Evolutionary conservation across 2,113 vertebrate genomes (phyloP), one percentile per base, ranked within the genome.

Genomic region (Aythya baeri): DNA sequence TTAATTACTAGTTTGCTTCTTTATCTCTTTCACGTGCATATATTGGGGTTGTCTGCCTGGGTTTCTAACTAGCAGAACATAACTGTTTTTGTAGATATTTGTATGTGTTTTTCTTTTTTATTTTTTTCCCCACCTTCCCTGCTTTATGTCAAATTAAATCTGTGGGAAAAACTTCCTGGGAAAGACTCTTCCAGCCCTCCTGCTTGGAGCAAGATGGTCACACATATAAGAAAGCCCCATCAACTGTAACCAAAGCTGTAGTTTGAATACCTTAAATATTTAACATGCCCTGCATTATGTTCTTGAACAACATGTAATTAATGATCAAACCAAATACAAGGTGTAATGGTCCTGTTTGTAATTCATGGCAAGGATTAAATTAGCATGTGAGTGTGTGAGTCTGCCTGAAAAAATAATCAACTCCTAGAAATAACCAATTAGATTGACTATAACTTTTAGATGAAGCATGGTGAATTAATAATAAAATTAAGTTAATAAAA

Each of bases 401-500:
- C 76, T 50, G 49, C 34, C 61, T 71, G 46, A 62, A 89, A 73
- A 41, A 81, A 88, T 81, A 81, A 72, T 31, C 22, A 79, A 92
- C 14, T n/a, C 34, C 63, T 62, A 79, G 43, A 32, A 72, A 88
- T 59, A 76, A 67, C 31, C 36, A 44, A 31, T 82, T 65, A 43
- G 66, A 43, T 88, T 90, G 22, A 41, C 70, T 76, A 31, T 58
- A 43, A 93, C 12, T 72, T 86, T 9, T 66, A 81, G 38, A 46
- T 12, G 7, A 68, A 36, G 71, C 43, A 34, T 59, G 54, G 25
- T 54, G 44, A 95, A 50, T 75, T 94, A 78, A 62, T 86, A 96
- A 89, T 76, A 31, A 76, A 86, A 78, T 18, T 26, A 89, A 63
- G 50, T 89, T 94, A 82, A 76, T 89, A 36, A 89, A 93, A 72